Base-by-base conservation (phyloP, 2,888 invertebrate genomes). In the Oxytorus armatus region DNA sequence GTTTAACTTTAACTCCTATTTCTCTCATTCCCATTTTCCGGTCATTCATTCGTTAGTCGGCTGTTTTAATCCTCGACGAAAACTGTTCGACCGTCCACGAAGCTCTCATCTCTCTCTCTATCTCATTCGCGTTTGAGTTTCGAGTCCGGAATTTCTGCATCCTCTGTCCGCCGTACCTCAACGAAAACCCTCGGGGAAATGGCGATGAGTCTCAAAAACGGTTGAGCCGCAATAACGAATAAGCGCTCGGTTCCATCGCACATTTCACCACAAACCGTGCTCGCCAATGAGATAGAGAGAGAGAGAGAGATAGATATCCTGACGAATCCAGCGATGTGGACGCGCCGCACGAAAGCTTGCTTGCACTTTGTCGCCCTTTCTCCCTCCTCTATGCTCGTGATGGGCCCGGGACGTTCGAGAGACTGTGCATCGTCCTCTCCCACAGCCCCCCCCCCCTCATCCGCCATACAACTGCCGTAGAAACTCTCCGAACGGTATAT, bases 161-260 rank as follows among this genome's bases (percentile, higher is more conserved):
- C 36, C 23, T 25, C 51, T 68, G 59, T 14, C 7, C 65, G 33
- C 39, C 47, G 49, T 68, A 39, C 18, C 63, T 63, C 42, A n/a
- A 8, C 42, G 29, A 61, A 23, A 39, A 1, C 29, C 14, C 14
- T 21, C 42, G 53, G 55, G 33, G 53, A 55, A 73, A 73, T 68
- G 72, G 66, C 70, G 72, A 61, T 33, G 77, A 81, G 72, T 78
- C 77, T 81, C 78, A 69, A 82, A 81, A 82, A 82, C 69, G 79
- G 80, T 65, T 69, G 77, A 84, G 82, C 84, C 83, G 82, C 86
- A 86, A 87, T 90, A 90, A 89, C 88, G 90, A 88, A 91, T 90
- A 91, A 91, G 89, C 90, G 90, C 85, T 86, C 85, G 89, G 86
- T 86, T 87, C 88, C 87, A 90, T 90, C 86, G 89, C 25, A 87